Evolutionary conservation across 1,140 invertebrate species (phyloP), one percentile per base, ranked within the genome.

Genomic region (Diploscapter pachys): DNA sequence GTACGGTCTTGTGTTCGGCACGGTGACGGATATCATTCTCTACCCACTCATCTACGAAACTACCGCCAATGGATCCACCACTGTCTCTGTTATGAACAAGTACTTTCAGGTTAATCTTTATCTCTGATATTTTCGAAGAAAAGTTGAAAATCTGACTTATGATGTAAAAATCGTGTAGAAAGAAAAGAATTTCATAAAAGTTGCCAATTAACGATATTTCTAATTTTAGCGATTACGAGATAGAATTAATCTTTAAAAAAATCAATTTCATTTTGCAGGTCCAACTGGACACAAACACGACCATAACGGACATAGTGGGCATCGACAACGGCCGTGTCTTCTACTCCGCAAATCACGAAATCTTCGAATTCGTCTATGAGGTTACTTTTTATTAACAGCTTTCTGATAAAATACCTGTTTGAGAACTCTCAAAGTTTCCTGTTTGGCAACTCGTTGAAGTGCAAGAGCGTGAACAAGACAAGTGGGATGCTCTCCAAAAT

Each of bases 301-400:
- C 91, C 72, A 92, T 98, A 76, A 91, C 91, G 73, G 91, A 91
- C 70, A 92, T 98, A 70, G 89, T 90, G 64, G 92, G 93, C 54
- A 92, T 93, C 2, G 88, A 88, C 50, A 90, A 89, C 85, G 96
- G 96, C 0, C 89, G 96, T 79, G 93, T 99, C 80, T 98, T 99
- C 86, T 90, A 98, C 82, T 95, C 95, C 50, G 94, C 92, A 57
- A 94, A 98, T 89, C 95, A 96, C 9, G 92, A 91, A 80, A 86
- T 99, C 2, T 98, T 93, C 89, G 96, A 99, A 90, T 91, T 98
- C 80, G 90, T 90, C 81, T 99, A 99, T 88, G 93, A 94, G 88
- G 92, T 93, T 88, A 70, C 49, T 75, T 31, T 31, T 31, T 31
- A 31, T 31, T 31, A 1, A 31, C 31, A 31, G 31, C 31, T 31